Conservation (phyloP, 2,888 invertebrate genomes). For the Muschampia plurimacula region DNA sequence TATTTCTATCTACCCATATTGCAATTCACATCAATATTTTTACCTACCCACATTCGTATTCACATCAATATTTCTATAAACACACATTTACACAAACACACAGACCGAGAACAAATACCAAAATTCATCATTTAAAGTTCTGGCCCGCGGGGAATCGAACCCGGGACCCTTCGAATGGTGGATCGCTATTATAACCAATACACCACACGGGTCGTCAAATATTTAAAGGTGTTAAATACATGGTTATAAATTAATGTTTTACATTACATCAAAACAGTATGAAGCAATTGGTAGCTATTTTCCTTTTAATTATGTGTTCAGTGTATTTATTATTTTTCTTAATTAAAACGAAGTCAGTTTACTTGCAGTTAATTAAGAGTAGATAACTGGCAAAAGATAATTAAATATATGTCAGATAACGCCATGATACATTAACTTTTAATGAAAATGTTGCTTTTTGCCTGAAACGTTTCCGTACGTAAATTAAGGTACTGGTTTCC, state of each 20-base stretch:
- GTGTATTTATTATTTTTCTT: constrained; percentile 36
- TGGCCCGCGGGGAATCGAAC: no score
- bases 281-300: constrained; percentile 24
- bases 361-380: constrained; percentile 38
- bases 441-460: constrained; percentile 36
- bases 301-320: constrained; percentile 33
- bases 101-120: no score
- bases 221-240: no score
- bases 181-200: no score
- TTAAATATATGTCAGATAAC: constrained; percentile 40
- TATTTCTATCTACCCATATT: no score
- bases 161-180: no score
- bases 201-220: no score
- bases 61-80: no score
- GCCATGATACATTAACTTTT: constrained; percentile 39
- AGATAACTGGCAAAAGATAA: constrained; percentile 36
- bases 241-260: constrained; percentile 5
- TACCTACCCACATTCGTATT: no score
- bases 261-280: not conserved
- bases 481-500: constrained; percentile 12
- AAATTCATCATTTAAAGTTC: no score
- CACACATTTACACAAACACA: no score
- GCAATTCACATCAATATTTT: no score
- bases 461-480: constrained; percentile 15
- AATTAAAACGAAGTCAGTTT: constrained; percentile 37